Base-by-base conservation (phyloP, 92 coral and sea anemone genomes). In the Metridium senile region DNA sequence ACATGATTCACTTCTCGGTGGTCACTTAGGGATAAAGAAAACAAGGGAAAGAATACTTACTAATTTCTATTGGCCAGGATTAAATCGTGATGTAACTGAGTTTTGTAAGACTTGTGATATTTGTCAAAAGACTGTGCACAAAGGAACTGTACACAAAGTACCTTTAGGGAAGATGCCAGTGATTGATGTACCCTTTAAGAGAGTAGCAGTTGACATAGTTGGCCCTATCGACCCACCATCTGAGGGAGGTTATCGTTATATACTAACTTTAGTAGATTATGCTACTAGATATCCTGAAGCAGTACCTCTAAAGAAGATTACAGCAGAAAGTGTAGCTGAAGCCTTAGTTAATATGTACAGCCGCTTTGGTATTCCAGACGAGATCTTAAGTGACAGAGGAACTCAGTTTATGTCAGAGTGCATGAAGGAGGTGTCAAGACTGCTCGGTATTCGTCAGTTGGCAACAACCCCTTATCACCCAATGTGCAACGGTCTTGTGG, bases 381-480 rank as follows among this genome's bases (percentile, higher is more conserved):
- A 74, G 29, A 67, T 80, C 26, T 67, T 80, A 29, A 74, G 77
- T 33, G 89, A 85, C 61, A 43, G 73, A 16, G 89, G 82, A 23
- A 59, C 77, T 22, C 52, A 85, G 68, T 74, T 85, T 46, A 74
- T 58, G 11, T 85, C 85, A 11, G 66, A 70, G 4, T 34, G 56
- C 27, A 18, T 85, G 67, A 74, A 71, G 4, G 85, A 85, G 65
- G 66, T 79, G 21, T 54, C 82, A 87, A 49, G 82, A 23, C 85
- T 81, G 56, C 67, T 90, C 19, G 70, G 69, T 23, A 86, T 90
- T 32, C 75, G 68, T 16, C 83, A 73, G 33, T 71, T 65, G 35
- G 71, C 53, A 18, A 85, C 88, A 1, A 35, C 84, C 45, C 87
- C 80, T 30, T 89, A 89, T 46, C 93, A 89, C 29, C 90, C 88